Evolutionary conservation across 2,888 invertebrate species (phyloP).

Genomic region (Drosophila aldrichi): DNA sequence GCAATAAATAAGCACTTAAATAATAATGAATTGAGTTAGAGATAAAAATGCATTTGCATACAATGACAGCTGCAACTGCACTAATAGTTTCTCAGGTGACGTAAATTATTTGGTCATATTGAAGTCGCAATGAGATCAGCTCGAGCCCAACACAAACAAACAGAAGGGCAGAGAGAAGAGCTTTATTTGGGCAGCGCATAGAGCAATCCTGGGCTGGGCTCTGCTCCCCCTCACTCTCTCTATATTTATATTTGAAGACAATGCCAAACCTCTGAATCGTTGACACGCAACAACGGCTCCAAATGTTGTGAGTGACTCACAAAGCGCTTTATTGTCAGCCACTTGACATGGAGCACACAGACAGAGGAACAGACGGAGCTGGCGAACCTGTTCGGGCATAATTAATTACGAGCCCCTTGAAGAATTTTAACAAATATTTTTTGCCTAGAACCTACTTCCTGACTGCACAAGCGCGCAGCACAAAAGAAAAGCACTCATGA

Average conservation of each 20-base stretch:
- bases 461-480: constrained; percentile 14
- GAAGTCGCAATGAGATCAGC: constrained; percentile 55
- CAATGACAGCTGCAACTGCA: constrained; percentile 33
- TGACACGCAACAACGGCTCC: constrained; percentile 46
- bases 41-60: constrained; percentile 50
- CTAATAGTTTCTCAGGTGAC: constrained; percentile 32
- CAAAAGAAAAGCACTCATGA: constrained; percentile 53
- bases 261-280: constrained; percentile 42
- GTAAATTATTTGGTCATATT: constrained; percentile 34
- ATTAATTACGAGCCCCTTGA: constrained; percentile 60
- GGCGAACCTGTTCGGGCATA: constrained; percentile 37
- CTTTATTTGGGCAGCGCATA: constrained; percentile 15
- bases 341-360: constrained; percentile 16
- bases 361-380: neutral
- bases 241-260: constrained; percentile 36
- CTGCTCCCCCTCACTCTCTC: neutral
- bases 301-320: constrained; percentile 46
- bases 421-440: constrained; percentile 36
- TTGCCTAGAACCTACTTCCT: constrained; percentile 58
- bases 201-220: constrained; percentile 58
- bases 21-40: constrained; percentile 42
- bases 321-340: constrained; percentile 58
- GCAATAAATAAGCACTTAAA: constrained; percentile 29
- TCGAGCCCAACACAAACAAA: constrained; percentile 28
- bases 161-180: constrained; percentile 26